Percentiles rank a stretch among this genome's conserved stretches.
phyloP scores from a whole-genome alignment of 2,113 vertebrate genomes.

The Zosterops japonicus region DNA sequence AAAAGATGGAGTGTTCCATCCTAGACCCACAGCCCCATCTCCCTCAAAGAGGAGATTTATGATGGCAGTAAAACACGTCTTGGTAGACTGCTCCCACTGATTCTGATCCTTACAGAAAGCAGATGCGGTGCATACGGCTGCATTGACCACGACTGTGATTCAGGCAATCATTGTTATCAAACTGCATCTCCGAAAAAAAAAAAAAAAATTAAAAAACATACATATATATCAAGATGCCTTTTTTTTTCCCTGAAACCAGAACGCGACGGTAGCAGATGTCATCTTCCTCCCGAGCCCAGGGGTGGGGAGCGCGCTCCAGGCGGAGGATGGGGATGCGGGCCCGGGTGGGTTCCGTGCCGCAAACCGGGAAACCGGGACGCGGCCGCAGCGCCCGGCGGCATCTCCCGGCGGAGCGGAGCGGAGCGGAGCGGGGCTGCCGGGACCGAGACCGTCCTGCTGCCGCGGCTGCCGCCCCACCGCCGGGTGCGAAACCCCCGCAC shows the following conservation, averaged over 20 bases:
- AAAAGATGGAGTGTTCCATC: not conserved
- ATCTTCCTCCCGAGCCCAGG: not conserved
- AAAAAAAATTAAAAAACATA: not conserved
- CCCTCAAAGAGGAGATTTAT: not conserved
- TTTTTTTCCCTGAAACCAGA: not conserved
- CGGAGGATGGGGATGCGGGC: not conserved
- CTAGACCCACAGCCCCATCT: not conserved
- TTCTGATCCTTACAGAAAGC: not conserved
- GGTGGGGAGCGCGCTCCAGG: not conserved
- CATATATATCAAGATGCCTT: not conserved
- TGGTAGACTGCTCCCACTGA: not conserved
- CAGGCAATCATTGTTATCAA: not conserved
- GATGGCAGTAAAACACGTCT: not conserved
- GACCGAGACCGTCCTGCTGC: not conserved
- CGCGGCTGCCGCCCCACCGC: accelerated
- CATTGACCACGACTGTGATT: not conserved
- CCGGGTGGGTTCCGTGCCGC: accelerated
- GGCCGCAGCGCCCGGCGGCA: not conserved
- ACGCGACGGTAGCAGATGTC: not conserved
- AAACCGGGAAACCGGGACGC: not conserved
- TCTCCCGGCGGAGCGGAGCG: not conserved
- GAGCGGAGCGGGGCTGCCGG: not conserved
- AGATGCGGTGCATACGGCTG: not conserved
- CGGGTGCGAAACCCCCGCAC: not conserved
- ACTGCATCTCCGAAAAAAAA: not conserved